These are phyloP conservation scores for Peromyscus aztecus DNA, from an alignment of 2,797 vertebrate species.

Conservation along the genomic window DNA sequence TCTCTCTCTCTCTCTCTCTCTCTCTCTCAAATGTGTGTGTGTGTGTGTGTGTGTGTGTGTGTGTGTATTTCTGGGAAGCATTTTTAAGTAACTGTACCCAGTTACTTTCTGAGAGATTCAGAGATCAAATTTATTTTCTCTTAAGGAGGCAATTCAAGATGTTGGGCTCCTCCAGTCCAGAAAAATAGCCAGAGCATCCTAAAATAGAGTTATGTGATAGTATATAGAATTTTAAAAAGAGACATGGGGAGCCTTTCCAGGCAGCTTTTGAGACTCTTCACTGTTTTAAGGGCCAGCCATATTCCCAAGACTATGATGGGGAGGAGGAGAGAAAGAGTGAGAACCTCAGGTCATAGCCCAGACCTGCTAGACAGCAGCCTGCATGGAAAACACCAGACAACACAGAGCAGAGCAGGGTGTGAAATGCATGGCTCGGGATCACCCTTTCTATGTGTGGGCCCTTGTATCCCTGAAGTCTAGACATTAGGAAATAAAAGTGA, in stretches of 20 bases:
- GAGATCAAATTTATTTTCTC: slow-evolving; percentile 24
- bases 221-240: background rate
- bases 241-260: background rate
- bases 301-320: background rate
- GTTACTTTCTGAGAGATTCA: slow-evolving; percentile 7
- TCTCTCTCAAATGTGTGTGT: background rate
- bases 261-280: background rate
- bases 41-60: background rate
- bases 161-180: background rate
- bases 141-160: background rate
- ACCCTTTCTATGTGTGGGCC: background rate
- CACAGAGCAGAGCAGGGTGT: background rate
- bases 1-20: background rate
- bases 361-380: background rate
- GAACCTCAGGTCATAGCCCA: no score
- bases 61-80: background rate
- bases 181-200: background rate
- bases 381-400: background rate
- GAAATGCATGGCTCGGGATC: background rate
- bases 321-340: background rate
- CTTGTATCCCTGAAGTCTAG: background rate
- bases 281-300: background rate
- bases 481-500: background rate
- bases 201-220: background rate
- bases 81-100: slow-evolving; percentile 1